Evolutionary conservation across 2,888 invertebrate genomes (phyloP), one percentile per base, ranked within the genome.

Genomic region (Deroplatys truncata): DNA sequence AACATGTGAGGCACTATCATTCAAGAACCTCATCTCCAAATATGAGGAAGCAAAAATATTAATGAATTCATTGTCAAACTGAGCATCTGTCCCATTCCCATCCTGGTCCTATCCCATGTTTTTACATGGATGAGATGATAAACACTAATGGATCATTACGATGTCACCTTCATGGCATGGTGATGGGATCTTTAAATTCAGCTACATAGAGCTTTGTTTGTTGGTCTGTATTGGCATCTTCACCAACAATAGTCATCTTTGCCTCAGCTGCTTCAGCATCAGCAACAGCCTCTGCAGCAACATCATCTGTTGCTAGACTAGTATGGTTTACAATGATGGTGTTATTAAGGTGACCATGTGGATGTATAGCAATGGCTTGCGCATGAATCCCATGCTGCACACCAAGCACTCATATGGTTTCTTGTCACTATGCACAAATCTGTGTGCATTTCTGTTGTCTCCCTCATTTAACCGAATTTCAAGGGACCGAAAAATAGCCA

Each of bases 301-400:
- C 94, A 90, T 94, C 94, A 86, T 94, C 94, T 1, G 94, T 94
- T n/a, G 95, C 95, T 25, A 97, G 94, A 87, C 96, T 94, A 0
- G 97, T 97, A 92, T 97, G 97, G 92, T 97, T 98, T 0, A 97
- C 96, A 0, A 97, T 97, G 91, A 98, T 98, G 0, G 96, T 97
- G 91, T 97, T 97, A 89, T 97, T 97, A 82, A 96, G 92, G 92
- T 98, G 98, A 1, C 96, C 96, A 97, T 97, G 92, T 98, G 97
- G 84, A 96, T 95, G 92, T 97, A 96, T 0, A 98, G 94, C 89
- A 96, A 94, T 5, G 97, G 97, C 92, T 97, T 97, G 16, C 98
- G 94, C 97, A 98, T 98, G 92, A 96, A 98, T 0, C 97, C 97
- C 91, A 96, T 95, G 8, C 97, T 97, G 92, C 98, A 98, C 10